These are phyloP conservation scores for Orgyia antiqua DNA, from an alignment of 2,888 invertebrate species.

Conservation along the genomic window DNA sequence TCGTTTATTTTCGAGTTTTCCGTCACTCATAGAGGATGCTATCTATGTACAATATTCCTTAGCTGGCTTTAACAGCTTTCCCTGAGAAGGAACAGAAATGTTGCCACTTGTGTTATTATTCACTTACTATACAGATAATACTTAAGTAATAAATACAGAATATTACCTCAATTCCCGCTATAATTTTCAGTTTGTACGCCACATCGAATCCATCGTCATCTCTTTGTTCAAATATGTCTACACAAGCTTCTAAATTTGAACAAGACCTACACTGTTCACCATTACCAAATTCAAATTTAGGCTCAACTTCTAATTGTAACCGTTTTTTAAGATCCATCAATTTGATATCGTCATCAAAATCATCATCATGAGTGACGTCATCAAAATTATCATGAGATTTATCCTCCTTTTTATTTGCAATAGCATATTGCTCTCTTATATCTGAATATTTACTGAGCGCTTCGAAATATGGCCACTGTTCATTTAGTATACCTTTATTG, in stretches of 20 bases:
- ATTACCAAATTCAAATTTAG: slow-evolving; percentile 38
- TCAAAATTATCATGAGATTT: slow-evolving; percentile 23
- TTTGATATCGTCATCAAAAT: slow-evolving; percentile 63
- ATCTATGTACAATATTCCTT: no score
- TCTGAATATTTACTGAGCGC: slow-evolving; percentile 48
- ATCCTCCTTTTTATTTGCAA: slow-evolving; percentile 26
- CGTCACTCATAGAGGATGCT: no score
- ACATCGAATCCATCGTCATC: slow-evolving; percentile 48
- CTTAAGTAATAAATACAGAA: no score
- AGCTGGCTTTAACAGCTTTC: no score
- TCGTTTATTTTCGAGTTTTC: no score
- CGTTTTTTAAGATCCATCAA: slow-evolving; percentile 57
- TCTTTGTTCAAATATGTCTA: slow-evolving; percentile 47
- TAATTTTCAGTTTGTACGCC: slow-evolving; percentile 48
- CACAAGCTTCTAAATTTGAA: slow-evolving; percentile 41
- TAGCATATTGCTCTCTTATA: slow-evolving; percentile 25
- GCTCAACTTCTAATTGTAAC: slow-evolving; percentile 37
- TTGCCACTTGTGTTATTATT: no score
- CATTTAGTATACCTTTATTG: slow-evolving; percentile 58
- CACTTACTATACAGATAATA: no score
- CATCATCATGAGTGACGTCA: slow-evolving; percentile 33
- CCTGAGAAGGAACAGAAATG: no score
- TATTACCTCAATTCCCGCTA: slow-evolving; percentile 57
- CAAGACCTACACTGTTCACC: slow-evolving; percentile 51
- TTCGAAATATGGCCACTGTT: slow-evolving; percentile 65